Conservation (phyloP, 2,797 vertebrate species). For the Cossypha dichroa region DNA sequence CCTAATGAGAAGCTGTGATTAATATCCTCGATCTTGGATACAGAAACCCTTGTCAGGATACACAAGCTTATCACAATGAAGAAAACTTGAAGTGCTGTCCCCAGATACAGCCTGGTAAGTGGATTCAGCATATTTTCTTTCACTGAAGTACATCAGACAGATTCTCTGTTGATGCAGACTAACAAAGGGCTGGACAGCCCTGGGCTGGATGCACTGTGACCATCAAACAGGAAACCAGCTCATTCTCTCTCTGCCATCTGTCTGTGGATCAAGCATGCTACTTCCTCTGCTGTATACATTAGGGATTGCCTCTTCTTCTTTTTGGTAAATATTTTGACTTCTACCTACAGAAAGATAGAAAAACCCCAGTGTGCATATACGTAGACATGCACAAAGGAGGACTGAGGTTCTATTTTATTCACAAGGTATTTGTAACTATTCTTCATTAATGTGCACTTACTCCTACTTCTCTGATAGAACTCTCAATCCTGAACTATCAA, state of each 20-base stretch:
- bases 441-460: not conserved
- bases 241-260: not conserved
- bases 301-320: not conserved
- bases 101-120: not conserved
- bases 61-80: not conserved
- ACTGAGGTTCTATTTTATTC: not conserved
- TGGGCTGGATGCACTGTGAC: not conserved
- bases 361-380: not conserved
- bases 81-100: not conserved
- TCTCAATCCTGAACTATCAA: not conserved
- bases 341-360: not conserved
- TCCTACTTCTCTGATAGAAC: not conserved
- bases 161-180: not conserved
- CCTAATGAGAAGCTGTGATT: not conserved
- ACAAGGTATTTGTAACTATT: not conserved
- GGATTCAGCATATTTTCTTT: not conserved
- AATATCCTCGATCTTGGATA: not conserved
- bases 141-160: not conserved
- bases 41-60: not conserved
- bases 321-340: not conserved
- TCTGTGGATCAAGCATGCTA: not conserved
- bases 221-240: not conserved
- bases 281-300: not conserved
- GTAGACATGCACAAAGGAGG: fast-evolving
- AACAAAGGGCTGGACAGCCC: not conserved